A percentile compares a stretch with the other conserved stretches of the same genome.
Evolutionary conservation across 2,888 invertebrate species (phyloP).

Genomic region (Myathropa florea): DNA sequence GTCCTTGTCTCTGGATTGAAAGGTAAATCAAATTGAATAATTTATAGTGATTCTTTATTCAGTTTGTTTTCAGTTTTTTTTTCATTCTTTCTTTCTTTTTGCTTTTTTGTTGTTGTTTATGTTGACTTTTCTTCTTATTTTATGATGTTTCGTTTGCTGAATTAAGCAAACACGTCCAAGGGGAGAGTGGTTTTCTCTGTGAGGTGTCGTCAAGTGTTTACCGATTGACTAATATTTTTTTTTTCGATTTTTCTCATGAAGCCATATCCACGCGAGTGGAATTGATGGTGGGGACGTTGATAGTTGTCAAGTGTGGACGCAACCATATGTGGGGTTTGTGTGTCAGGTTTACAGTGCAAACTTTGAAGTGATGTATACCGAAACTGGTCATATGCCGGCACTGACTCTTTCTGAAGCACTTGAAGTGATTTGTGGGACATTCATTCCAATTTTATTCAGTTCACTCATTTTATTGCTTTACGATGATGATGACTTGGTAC

Average conservation of each 20-base stretch:
- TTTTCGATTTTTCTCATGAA: not conserved
- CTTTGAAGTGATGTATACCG: slow-evolving; percentile 6
- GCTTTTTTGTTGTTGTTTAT: not conserved
- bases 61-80: not conserved
- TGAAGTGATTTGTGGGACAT: slow-evolving; percentile 8
- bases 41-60: slow-evolving; percentile 27
- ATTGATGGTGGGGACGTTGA: not conserved
- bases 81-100: slow-evolving; percentile 1
- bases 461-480: slow-evolving; percentile 12
- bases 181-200: slow-evolving; percentile 8
- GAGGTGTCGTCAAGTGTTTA: slow-evolving; percentile 3
- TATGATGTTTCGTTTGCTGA: not conserved
- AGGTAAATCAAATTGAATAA: slow-evolving; percentile 82
- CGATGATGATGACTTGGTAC: not conserved
- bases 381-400: not conserved
- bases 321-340: not conserved
- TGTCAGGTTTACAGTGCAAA: slow-evolving; percentile 19
- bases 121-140: slow-evolving; percentile 12
- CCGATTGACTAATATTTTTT: not conserved
- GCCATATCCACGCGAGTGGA: not conserved
- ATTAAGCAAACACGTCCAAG: slow-evolving; percentile 18
- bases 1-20: slow-evolving; percentile 93
- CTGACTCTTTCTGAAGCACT: not conserved
- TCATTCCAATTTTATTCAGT: slow-evolving; percentile 9
- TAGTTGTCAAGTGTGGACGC: not conserved